Conservation (phyloP, 2,113 vertebrate genomes). For the Pheucticus melanocephalus region DNA sequence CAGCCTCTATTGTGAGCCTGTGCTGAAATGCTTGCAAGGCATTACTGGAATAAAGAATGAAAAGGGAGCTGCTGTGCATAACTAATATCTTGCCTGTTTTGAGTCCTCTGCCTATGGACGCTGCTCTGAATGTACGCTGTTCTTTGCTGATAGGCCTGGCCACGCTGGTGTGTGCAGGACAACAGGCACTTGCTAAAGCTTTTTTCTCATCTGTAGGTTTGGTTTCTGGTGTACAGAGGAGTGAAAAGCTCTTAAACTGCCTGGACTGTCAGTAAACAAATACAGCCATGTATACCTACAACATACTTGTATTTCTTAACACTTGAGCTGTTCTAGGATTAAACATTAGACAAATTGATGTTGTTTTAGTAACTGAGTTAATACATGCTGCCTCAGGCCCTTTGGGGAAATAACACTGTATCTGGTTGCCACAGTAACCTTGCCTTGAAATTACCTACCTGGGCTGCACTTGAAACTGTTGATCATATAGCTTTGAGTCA, state of each 20-base stretch:
- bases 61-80: slow-evolving; percentile 14
- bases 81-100: background rate
- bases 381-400: background rate
- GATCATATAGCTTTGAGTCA: background rate
- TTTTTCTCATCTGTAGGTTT: background rate
- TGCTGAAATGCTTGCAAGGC: background rate
- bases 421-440: slow-evolving; percentile 20
- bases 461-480: background rate
- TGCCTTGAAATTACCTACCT: background rate
- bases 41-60: background rate
- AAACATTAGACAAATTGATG: background rate
- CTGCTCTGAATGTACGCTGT: background rate
- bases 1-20: background rate
- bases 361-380: background rate
- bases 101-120: background rate
- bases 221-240: background rate
- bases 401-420: background rate
- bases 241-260: background rate
- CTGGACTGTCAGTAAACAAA: background rate
- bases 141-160: background rate
- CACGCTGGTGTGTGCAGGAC: background rate
- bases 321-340: background rate
- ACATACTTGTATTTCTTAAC: background rate
- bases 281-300: background rate
- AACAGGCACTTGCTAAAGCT: background rate